phyloP scores from a whole-genome alignment of 2,797 vertebrate species.

The Gymnocypris eckloni region DNA sequence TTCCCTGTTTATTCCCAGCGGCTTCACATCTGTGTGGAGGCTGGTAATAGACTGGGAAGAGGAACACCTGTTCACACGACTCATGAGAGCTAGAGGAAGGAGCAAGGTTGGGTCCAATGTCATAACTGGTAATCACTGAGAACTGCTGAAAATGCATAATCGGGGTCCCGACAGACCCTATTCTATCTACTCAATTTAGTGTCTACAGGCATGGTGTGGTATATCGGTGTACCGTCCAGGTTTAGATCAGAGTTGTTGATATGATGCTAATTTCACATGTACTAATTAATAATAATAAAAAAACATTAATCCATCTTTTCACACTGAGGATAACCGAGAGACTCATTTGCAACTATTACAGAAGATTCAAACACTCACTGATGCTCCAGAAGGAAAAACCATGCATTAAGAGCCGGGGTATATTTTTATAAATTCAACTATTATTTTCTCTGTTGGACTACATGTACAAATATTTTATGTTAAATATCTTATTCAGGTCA shows the following conservation, averaged over 20 bases:
- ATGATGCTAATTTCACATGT: neutral
- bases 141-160: conserved; percentile 27
- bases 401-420: too few species aligned
- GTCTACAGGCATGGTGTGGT: neutral
- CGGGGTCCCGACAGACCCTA: neutral
- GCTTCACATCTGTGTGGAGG: conserved; percentile 34
- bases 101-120: conserved; percentile 30
- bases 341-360: too few species aligned
- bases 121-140: conserved; percentile 48
- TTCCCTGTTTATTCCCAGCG: conserved; percentile 46
- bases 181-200: neutral
- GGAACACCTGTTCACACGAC: conserved; percentile 14
- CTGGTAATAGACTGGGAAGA: conserved; percentile 41
- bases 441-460: too few species aligned
- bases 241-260: neutral
- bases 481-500: too few species aligned
- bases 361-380: too few species aligned
- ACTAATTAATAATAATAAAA: neutral
- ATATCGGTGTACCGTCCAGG: neutral
- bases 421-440: too few species aligned
- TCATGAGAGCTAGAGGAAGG: conserved; percentile 9
- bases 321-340: too few species aligned
- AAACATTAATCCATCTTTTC: neutral
- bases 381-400: too few species aligned
- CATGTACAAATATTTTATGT: too few species aligned